These are phyloP conservation scores for Cyclopterus lumpus DNA, from an alignment of 2,797 vertebrate genomes.

Conservation along the genomic window DNA sequence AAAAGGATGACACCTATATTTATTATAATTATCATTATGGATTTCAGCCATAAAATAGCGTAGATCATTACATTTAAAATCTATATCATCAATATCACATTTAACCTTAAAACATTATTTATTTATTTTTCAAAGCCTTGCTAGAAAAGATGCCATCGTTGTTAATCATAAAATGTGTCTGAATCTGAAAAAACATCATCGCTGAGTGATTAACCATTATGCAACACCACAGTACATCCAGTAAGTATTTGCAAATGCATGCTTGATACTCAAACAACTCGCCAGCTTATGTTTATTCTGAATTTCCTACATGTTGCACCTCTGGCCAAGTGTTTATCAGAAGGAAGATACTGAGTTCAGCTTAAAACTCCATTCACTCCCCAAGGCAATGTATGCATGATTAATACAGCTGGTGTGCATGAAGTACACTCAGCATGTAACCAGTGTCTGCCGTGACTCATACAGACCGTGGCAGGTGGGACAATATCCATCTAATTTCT, in stretches of 20 bases:
- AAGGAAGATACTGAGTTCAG: constrained; percentile 64
- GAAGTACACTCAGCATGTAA: constrained; percentile 62
- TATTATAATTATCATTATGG: neutral
- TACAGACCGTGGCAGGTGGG: constrained; percentile 66
- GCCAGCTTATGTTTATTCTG: constrained; percentile 42
- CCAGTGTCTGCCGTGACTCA: constrained; percentile 70
- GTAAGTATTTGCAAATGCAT: constrained; percentile 17
- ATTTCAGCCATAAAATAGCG: neutral
- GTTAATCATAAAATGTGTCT: neutral
- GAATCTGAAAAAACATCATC: neutral
- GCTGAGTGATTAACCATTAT: neutral
- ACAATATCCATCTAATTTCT: constrained; percentile 75
- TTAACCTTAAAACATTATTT: neutral
- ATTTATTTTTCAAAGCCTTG: neutral
- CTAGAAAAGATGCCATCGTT: neutral
- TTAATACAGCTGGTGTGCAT: constrained; percentile 73
- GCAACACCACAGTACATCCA: neutral
- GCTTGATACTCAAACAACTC: constrained; percentile 25
- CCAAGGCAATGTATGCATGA: constrained; percentile 68
- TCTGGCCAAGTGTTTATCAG: constrained; percentile 73
- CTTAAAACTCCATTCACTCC: constrained; percentile 58
- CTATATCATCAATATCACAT: neutral
- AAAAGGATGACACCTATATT: neutral
- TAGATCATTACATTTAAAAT: neutral
- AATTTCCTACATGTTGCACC: constrained; percentile 54